Conservation (phyloP, 2,888 invertebrate species). For the Calameuta filiformis region DNA sequence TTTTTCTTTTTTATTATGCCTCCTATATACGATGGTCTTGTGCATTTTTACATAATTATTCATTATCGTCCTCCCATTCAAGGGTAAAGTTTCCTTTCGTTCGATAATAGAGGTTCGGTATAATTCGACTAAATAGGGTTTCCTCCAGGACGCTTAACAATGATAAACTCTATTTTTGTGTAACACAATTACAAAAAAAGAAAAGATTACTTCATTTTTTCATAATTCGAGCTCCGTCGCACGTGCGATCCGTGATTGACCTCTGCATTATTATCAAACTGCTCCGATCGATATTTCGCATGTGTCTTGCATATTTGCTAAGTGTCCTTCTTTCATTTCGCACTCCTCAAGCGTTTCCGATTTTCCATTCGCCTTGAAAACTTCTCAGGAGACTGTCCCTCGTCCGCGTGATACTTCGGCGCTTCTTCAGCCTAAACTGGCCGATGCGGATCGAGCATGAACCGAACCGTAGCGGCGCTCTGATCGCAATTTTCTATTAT, state of each 20-base stretch:
- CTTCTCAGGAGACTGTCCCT: not conserved
- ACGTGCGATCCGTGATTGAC: slow-evolving; percentile 30
- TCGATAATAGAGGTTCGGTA: not conserved
- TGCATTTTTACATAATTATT: slow-evolving; percentile 41
- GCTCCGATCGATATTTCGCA: not conserved
- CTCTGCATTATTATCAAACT: slow-evolving; percentile 8
- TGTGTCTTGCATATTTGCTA: not conserved
- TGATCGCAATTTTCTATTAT: not conserved
- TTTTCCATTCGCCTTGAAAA: not conserved
- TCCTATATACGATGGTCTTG: slow-evolving; percentile 42
- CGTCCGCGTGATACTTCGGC: not conserved
- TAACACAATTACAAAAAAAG: slow-evolving; percentile 28
- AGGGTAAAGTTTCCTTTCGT: not conserved
- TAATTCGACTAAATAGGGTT: not conserved
- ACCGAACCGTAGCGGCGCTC: not conserved
- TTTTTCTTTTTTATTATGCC: slow-evolving; percentile 45
- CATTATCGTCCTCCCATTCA: not conserved
- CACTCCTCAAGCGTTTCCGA: not conserved
- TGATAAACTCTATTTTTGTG: slow-evolving; percentile 3
- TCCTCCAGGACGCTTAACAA: not conserved
- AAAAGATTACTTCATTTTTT: slow-evolving; percentile 15
- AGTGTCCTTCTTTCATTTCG: not conserved
- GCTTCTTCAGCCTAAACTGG: not conserved
- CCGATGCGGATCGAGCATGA: too few relatives aligned
- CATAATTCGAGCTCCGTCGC: slow-evolving; percentile 36